Evolutionary conservation across 2,797 vertebrate genomes (phyloP).

Genomic region (Esox lucius): DNA sequence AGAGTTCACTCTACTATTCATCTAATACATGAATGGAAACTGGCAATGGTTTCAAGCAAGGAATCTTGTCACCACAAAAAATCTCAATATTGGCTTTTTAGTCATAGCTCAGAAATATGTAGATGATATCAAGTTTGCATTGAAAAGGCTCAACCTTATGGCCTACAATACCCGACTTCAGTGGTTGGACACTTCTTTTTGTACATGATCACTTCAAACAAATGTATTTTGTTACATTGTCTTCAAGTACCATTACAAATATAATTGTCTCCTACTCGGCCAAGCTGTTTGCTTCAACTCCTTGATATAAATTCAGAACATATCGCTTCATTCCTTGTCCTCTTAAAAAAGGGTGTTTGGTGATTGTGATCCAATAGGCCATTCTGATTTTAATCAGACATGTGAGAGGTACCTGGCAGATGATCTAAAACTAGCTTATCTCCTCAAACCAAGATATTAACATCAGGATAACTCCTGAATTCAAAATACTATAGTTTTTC

Average conservation of each 20-base stretch:
- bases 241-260: constrained; percentile 20
- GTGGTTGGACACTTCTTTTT: not conserved
- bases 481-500: constrained; percentile 22
- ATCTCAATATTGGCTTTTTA: not conserved
- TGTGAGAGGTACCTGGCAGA: constrained; percentile 25
- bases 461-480: constrained; percentile 25
- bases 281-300: constrained; percentile 32
- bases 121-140: constrained; percentile 16
- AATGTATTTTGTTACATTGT: constrained; percentile 15
- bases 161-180: constrained; percentile 13
- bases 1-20: constrained; percentile 46
- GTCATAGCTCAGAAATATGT: not conserved
- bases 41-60: constrained; percentile 54
- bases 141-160: not conserved
- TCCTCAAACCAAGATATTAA: constrained; percentile 18
- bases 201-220: constrained; percentile 20
- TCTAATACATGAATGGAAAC: constrained; percentile 55
- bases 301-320: constrained; percentile 9
- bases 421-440: constrained; percentile 19
- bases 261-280: constrained; percentile 29
- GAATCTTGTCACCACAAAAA: constrained; percentile 37
- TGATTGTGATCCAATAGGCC: constrained; percentile 28
- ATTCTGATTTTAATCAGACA: constrained; percentile 38
- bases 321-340: constrained; percentile 22
- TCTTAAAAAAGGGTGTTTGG: constrained; percentile 5